Conservation (phyloP, 2,888 invertebrate genomes). For the Melikaiella ostensackeni region DNA sequence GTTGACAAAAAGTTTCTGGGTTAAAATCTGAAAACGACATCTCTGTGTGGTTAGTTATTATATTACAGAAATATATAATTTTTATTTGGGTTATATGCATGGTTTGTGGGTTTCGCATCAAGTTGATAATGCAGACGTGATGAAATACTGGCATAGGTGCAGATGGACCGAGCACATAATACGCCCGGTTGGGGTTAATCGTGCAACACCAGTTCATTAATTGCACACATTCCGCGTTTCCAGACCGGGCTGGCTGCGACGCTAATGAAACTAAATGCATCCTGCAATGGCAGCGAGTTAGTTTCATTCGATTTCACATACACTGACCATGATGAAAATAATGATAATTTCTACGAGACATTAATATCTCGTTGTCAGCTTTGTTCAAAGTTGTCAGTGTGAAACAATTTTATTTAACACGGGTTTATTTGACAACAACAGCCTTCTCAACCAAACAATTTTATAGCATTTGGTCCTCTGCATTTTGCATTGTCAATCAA, state of each 20-base stretch:
- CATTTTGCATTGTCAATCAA: no score
- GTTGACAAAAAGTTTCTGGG: no score
- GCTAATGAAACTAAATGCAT: constrained; percentile 72
- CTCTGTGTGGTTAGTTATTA: no score
- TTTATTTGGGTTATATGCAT: neutral
- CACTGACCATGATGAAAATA: constrained; percentile 6
- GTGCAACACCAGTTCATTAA: constrained; percentile 65
- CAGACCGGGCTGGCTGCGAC: constrained; percentile 58
- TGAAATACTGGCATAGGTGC: constrained; percentile 46
- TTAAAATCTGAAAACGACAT: no score
- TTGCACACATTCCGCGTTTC: constrained; percentile 68
- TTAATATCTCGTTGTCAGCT: constrained; percentile 37
- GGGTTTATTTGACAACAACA: constrained; percentile 1
- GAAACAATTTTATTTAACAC: neutral
- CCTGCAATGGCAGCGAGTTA: constrained; percentile 67
- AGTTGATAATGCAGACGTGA: constrained; percentile 49
- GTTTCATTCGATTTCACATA: constrained; percentile 72
- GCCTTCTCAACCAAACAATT: neutral
- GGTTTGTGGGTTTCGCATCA: constrained; percentile 43
- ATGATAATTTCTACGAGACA: constrained; percentile 27
- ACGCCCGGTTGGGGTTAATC: constrained; percentile 70
- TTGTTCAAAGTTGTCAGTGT: neutral
- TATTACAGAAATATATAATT: neutral
- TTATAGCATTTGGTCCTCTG: no score
- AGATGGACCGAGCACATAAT: constrained; percentile 65